phyloP scores from a whole-genome alignment of 2,888 invertebrate species.

The Punctoribates punctum region DNA sequence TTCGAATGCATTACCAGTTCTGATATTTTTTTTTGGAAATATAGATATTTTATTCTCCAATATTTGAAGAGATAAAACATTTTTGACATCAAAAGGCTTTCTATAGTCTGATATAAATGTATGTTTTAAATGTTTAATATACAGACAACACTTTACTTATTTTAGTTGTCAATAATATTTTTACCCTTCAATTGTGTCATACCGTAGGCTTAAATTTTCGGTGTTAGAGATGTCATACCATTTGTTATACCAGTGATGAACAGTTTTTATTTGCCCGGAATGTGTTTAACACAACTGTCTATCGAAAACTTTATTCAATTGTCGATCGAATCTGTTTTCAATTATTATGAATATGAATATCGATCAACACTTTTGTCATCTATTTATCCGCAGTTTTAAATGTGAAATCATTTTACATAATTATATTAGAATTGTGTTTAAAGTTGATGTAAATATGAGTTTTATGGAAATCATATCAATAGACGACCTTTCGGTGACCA shows the following conservation, averaged over 20 bases:
- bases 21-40: no score
- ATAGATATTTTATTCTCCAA: background rate
- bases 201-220: conserved; percentile 7
- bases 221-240: background rate
- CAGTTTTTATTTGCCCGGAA: background rate
- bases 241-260: background rate
- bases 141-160: background rate
- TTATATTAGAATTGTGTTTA: no score
- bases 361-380: no score
- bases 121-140: conserved; percentile 7
- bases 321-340: no score
- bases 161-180: conserved; percentile 24
- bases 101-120: background rate
- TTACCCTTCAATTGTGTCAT: conserved; percentile 25
- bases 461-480: background rate
- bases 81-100: conserved; percentile 26
- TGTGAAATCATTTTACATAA: no score
- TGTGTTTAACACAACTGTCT: no score
- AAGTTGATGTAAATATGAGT: no score
- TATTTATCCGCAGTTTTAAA: no score
- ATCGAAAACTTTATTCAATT: no score
- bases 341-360: no score
- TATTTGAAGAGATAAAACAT: conserved; percentile 32
- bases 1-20: no score
- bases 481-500: conserved; percentile 29